phyloP scores from a whole-genome alignment of 2,888 invertebrate species.

The Watsonalla cultraria region DNA sequence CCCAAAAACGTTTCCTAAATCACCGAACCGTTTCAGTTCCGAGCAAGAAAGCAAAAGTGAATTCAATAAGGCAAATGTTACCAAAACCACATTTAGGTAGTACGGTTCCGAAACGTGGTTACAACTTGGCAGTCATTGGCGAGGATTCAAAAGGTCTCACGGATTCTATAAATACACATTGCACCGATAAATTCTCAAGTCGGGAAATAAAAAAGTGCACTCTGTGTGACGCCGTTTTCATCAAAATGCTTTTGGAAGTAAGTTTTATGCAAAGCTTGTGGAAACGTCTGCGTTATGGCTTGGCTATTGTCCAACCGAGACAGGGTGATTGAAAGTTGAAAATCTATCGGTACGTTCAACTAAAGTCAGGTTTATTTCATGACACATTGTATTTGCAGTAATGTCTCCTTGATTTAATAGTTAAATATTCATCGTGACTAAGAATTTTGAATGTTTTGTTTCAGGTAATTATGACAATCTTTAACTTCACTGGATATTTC shows the following conservation, averaged over 20 bases:
- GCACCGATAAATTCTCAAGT: slow-evolving; percentile 48
- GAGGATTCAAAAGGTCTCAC: slow-evolving; percentile 34
- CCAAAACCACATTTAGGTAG: slow-evolving; percentile 27
- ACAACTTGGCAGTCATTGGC: slow-evolving; percentile 51
- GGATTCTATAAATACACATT: slow-evolving; percentile 47
- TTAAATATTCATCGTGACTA: too few relatives aligned
- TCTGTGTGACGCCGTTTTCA: slow-evolving; percentile 41
- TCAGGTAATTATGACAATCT: slow-evolving; percentile 15
- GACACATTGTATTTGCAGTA: not conserved
- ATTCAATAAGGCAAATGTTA: slow-evolving; percentile 30
- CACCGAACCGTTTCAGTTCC: not conserved
- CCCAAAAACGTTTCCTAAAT: not conserved
- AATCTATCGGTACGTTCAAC: slow-evolving; percentile 4
- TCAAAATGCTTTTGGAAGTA: slow-evolving; percentile 50
- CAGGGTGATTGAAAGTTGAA: slow-evolving; percentile 23
- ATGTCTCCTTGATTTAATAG: too few relatives aligned
- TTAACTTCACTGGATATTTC: too few relatives aligned
- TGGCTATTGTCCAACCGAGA: slow-evolving; percentile 50
- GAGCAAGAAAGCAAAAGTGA: slow-evolving; percentile 15
- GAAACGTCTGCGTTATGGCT: slow-evolving; percentile 49
- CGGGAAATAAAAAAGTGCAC: slow-evolving; percentile 34
- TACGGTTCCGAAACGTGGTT: slow-evolving; percentile 31
- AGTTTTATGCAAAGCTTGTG: slow-evolving; percentile 54
- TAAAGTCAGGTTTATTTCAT: not conserved
- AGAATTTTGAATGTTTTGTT: slow-evolving; percentile 9